Evolutionary conservation across 2,888 invertebrate genomes (phyloP).

Genomic region (Drosophila kambysellisi): DNA sequence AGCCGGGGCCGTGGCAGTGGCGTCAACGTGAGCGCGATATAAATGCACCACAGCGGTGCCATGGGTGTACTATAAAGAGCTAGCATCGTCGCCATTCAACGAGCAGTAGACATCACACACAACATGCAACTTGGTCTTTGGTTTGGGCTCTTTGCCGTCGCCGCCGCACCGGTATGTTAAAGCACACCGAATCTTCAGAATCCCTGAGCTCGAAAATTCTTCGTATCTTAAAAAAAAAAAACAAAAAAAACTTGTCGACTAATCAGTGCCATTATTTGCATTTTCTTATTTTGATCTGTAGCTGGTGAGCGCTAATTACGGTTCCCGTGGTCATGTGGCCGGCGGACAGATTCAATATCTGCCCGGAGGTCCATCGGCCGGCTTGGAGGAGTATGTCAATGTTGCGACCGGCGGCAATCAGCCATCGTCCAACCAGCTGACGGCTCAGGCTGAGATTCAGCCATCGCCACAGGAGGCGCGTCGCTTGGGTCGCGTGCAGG

Average conservation of each 20-base stretch:
- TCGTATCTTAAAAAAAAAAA: neutral
- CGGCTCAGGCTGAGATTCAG: conserved; percentile 76
- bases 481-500: conserved; percentile 75
- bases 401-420: conserved; percentile 70
- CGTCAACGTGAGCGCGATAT: conserved; percentile 61
- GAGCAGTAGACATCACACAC: conserved; percentile 68
- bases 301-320: conserved; percentile 72
- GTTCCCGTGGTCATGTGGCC: conserved; percentile 29
- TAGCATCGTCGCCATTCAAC: conserved; percentile 44
- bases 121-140: conserved; percentile 81
- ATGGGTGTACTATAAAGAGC: conserved; percentile 71
- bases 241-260: conserved; percentile 1
- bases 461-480: conserved; percentile 73
- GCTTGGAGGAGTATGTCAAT: conserved; percentile 79
- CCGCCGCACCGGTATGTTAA: conserved; percentile 82
- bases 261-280: conserved; percentile 9
- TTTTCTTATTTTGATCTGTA: conserved; percentile 18
- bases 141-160: conserved; percentile 80
- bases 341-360: conserved; percentile 50
- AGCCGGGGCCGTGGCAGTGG: conserved; percentile 49
- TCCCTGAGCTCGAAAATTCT: neutral
- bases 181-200: neutral
- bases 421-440: conserved; percentile 63
- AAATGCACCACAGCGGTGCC: conserved; percentile 36
- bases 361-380: conserved; percentile 55